phyloP scores from a whole-genome alignment of 2,888 invertebrate species.

The Sabatieria punctata region DNA sequence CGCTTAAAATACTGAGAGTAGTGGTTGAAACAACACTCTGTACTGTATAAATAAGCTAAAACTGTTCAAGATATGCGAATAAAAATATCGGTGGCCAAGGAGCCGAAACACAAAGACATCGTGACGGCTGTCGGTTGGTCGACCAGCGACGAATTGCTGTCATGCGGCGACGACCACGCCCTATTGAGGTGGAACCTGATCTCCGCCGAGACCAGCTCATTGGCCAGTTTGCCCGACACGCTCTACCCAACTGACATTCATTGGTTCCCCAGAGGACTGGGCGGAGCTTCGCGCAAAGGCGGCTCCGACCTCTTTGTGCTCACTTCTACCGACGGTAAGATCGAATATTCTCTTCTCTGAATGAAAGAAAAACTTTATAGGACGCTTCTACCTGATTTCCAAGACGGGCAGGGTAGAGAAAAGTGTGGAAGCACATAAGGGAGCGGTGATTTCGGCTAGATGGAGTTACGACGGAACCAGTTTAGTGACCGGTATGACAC shows the following conservation, averaged over 20 bases:
- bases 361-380: conserved; percentile 31
- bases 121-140: conserved; percentile 83
- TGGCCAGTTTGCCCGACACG: conserved; percentile 42
- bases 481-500: conserved; percentile 55
- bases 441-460: conserved; percentile 62
- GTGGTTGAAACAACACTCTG: too few relatives aligned
- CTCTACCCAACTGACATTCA: conserved; percentile 77
- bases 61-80: conserved; percentile 49
- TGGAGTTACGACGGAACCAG: conserved; percentile 93
- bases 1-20: too few relatives aligned
- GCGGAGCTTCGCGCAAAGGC: conserved; percentile 24
- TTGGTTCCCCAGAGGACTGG: conserved; percentile 52
- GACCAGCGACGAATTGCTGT: conserved; percentile 77
- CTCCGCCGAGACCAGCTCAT: conserved; percentile 45
- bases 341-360: too few relatives aligned
- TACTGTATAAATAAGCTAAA: neutral
- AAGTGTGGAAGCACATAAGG: conserved; percentile 69
- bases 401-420: conserved; percentile 80
- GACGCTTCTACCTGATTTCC: conserved; percentile 67
- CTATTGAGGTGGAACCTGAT: conserved; percentile 72
- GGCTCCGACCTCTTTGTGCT: conserved; percentile 60
- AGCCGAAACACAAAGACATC: conserved; percentile 50
- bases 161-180: conserved; percentile 81
- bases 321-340: conserved; percentile 15
- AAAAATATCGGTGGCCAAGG: conserved; percentile 58